A percentile compares a stretch with the other conserved stretches of the same genome.
Conservation (phyloP, 1,140 invertebrate species). For the Augochlora pura region DNA sequence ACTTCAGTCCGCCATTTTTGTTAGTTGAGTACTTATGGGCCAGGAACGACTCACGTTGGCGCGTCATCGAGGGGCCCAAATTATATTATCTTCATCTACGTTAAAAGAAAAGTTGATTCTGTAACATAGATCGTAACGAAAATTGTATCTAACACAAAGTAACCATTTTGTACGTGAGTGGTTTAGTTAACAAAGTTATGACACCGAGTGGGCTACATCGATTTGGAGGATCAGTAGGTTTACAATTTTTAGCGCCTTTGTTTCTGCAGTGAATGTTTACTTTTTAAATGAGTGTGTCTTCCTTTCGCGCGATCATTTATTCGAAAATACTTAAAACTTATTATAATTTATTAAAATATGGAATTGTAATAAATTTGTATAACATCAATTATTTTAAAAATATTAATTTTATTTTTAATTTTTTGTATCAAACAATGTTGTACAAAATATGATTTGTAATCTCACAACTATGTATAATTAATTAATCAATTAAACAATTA, state of each 20-base stretch:
- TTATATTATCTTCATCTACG: not conserved
- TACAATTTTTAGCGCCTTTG: not conserved
- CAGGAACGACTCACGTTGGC: conserved; percentile 30
- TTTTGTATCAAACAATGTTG: not conserved
- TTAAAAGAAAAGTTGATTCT: not conserved
- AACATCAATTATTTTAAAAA: conserved; percentile 3
- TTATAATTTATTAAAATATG: not conserved
- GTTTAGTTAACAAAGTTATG: not conserved
- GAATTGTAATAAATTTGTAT: not conserved
- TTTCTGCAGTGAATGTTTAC: not conserved
- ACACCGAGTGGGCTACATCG: not conserved
- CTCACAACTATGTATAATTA: not conserved
- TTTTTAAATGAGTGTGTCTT: not conserved
- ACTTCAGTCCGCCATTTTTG: conserved; percentile 40
- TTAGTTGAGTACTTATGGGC: conserved; percentile 45
- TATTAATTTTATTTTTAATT: not conserved
- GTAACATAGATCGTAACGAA: too few relatives aligned
- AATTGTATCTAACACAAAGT: not conserved
- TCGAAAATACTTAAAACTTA: not conserved
- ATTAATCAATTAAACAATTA: conserved; percentile 8
- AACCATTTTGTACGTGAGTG: not conserved
- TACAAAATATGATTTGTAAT: conserved; percentile 10
- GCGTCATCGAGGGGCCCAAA: conserved; percentile 34
- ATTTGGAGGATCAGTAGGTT: not conserved
- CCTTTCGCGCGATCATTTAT: not conserved